Evolutionary conservation across 2,888 invertebrate genomes (phyloP), one percentile per base, ranked within the genome.

Genomic region (Sylvicola fuscatus): DNA sequence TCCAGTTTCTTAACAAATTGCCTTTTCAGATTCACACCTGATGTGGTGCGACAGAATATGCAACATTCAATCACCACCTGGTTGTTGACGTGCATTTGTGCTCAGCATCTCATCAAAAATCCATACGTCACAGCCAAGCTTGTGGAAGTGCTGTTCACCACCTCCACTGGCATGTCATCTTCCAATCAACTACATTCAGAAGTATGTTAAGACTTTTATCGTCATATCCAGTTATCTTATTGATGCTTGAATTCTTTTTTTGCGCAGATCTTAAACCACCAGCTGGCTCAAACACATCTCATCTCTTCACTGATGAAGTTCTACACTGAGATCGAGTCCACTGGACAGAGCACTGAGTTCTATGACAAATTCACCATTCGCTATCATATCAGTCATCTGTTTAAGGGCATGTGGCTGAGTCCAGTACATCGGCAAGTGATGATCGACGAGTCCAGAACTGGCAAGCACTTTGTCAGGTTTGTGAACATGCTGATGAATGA

Each of bases 401-500:
- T 98, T 46, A 93, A 93, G 60, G 77, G 80, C 35, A 81, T 98
- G 78, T 97, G 97, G 95, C 78, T 79, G 39, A 80, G 83, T 49
- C 78, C 83, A 11, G 69, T 82, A 32, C 95, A 97, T 51, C 69
- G 78, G 39, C 66, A 78, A 54, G 80, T 84, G 14, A 77, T 97
- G 46, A 76, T 93, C 41, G 79, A 81, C 44, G 92, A 93, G 59
- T 93, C 95, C 12, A 77, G 80, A 40, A 77, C 74, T 39, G 87
- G 87, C 15, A 82, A 79, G 42, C 87, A 90, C 57, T 95, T 95
- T 60, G 90, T 95, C 6, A 86, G 90, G 48, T 95, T 95, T 54
- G 76, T 93, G 45, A 95, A 95, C 58, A 59, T 95, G 92, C 60
- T 95, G 44, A 95, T 95, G 87, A 95, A 95, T 52, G 95, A 95